phyloP scores from a whole-genome alignment of 2,113 vertebrate species.

The Redunca redunca region DNA sequence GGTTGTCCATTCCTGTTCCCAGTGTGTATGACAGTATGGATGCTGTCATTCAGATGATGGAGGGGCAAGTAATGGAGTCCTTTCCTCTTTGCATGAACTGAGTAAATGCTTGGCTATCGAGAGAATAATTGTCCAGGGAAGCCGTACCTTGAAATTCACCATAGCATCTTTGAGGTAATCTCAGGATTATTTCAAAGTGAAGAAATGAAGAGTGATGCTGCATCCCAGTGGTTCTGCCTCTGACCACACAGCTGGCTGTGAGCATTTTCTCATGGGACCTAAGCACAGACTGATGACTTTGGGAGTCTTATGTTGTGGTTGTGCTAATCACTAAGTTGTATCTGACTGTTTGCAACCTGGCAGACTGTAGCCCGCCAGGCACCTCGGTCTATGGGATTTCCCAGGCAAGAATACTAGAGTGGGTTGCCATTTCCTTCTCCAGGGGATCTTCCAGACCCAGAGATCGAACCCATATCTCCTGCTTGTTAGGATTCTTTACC shows the following conservation, averaged over 20 bases:
- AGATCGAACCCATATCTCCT: neutral
- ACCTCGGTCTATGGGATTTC: neutral
- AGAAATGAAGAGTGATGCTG: neutral
- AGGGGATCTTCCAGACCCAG: neutral
- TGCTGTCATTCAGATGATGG: neutral
- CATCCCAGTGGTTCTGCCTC: neutral
- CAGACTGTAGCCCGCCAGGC: neutral
- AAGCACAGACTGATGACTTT: neutral
- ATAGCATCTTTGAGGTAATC: neutral
- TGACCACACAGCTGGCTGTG: neutral
- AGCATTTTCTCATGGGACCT: neutral
- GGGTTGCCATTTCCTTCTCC: neutral
- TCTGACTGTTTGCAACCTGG: neutral
- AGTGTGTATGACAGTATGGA: neutral
- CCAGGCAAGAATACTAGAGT: neutral
- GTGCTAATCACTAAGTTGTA: neutral
- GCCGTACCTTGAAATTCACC: neutral
- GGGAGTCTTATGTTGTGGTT: neutral
- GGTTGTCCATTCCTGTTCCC: fast-evolving
- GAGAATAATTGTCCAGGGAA: neutral
- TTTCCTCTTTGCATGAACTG: neutral
- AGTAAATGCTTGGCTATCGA: neutral
- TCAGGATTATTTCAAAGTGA: neutral
- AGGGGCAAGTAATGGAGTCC: neutral
- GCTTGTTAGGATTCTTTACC: neutral